These are phyloP conservation scores for Orussus abietinus DNA, from an alignment of 1,140 invertebrate genomes.

Conservation along the genomic window DNA sequence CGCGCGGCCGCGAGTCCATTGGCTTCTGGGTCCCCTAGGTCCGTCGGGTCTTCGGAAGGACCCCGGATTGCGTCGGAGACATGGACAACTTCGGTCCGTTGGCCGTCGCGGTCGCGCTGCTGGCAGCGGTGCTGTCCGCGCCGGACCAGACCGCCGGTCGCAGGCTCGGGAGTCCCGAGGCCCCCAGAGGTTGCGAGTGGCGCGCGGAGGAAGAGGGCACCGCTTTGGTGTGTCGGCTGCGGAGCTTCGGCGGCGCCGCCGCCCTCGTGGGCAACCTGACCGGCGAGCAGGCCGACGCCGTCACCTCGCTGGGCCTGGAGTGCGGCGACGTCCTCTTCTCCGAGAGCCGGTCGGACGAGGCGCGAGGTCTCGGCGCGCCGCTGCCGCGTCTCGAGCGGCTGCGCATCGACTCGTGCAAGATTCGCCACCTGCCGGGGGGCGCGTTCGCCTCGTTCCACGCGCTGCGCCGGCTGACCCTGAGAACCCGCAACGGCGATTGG, in stretches of 20 bases:
- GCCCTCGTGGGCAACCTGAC: conserved; percentile 66
- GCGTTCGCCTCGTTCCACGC: conserved; percentile 65
- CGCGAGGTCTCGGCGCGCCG: conserved; percentile 61
- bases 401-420: conserved; percentile 74
- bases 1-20: not conserved
- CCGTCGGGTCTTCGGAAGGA: not conserved
- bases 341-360: conserved; percentile 66
- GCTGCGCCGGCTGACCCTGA: conserved; percentile 64
- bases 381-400: conserved; percentile 67
- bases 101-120: conserved; percentile 12
- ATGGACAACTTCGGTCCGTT: conserved; percentile 1
- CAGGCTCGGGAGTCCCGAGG: conserved; percentile 46
- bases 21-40: not conserved
- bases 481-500: conserved; percentile 78
- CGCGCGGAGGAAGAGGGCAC: conserved; percentile 46
- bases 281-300: conserved; percentile 63
- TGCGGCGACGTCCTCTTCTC: conserved; percentile 79
- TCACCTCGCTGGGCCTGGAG: conserved; percentile 66
- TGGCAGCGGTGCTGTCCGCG: conserved; percentile 19
- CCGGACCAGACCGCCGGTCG: conserved; percentile 17
- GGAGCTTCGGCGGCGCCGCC: conserved; percentile 68
- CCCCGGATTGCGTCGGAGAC: not conserved
- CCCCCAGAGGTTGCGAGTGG: conserved; percentile 67
- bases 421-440: conserved; percentile 66
- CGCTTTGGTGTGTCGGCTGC: conserved; percentile 65